phyloP scores from a whole-genome alignment of 2,113 vertebrate species.

The Sorex araneus region DNA sequence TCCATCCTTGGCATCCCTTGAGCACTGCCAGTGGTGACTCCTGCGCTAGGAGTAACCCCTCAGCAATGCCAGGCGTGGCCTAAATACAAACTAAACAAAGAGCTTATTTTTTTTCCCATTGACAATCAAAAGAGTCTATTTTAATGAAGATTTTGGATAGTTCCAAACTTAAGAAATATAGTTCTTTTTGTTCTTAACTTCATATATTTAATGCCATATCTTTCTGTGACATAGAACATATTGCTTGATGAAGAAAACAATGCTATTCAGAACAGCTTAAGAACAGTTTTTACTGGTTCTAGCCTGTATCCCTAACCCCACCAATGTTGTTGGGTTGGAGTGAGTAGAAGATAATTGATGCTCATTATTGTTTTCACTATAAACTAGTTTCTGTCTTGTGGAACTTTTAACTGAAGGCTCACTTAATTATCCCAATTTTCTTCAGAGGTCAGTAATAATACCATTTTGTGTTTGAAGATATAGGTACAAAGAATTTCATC shows the following conservation, averaged over 20 bases:
- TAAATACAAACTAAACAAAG: no score
- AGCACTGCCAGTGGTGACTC: no score
- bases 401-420: conserved; percentile 5
- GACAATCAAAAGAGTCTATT: not conserved
- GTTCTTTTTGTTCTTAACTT: no score
- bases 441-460: not conserved
- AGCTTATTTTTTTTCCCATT: not conserved
- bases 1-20: no score
- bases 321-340: not conserved
- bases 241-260: not conserved
- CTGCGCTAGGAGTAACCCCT: no score
- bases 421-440: not conserved
- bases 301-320: not conserved
- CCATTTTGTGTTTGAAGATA: not conserved
- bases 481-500: not conserved
- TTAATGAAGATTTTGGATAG: not conserved
- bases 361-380: not conserved
- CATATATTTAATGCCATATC: not conserved
- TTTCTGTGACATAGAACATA: not conserved
- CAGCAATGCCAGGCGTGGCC: no score
- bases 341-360: not conserved
- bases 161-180: not conserved
- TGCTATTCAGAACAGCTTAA: not conserved
- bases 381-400: not conserved
- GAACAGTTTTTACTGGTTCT: not conserved